phyloP scores from a whole-genome alignment of 2,797 vertebrate species.

The Morelia viridis region DNA sequence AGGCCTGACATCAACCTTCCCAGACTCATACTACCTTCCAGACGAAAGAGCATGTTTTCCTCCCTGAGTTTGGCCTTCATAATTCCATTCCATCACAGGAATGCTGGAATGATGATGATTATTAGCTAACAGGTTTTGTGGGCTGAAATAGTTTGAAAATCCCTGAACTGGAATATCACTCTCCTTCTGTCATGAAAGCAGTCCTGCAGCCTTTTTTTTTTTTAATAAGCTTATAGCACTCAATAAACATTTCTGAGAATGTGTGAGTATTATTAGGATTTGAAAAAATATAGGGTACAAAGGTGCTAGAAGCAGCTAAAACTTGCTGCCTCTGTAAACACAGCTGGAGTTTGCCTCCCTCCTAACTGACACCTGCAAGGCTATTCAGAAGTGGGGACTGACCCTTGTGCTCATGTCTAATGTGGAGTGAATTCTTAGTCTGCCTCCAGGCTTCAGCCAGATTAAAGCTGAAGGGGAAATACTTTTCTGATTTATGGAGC shows the following conservation, averaged over 20 bases:
- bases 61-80: too few species aligned
- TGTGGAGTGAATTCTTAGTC: slow-evolving; percentile 3
- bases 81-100: neutral
- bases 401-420: neutral
- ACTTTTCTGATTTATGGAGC: neutral
- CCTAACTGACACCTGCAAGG: neutral
- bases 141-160: neutral
- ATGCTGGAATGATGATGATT: neutral
- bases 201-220: neutral
- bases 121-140: neutral
- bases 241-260: neutral
- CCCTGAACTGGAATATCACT: neutral
- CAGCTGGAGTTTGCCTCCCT: neutral
- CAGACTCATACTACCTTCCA: too few species aligned
- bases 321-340: neutral
- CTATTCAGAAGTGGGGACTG: neutral
- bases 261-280: neutral
- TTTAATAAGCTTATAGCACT: neutral
- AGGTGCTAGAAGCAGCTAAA: neutral
- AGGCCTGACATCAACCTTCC: too few species aligned
- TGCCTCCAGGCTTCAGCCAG: slow-evolving; percentile 28
- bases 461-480: slow-evolving; percentile 22
- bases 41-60: too few species aligned
- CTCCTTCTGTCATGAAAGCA: neutral
- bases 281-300: neutral